A percentile compares a stretch with the other conserved stretches of the same genome.
Evolutionary conservation across 2,113 vertebrate species (phyloP).

Genomic region (Nannobrachium achirus): DNA sequence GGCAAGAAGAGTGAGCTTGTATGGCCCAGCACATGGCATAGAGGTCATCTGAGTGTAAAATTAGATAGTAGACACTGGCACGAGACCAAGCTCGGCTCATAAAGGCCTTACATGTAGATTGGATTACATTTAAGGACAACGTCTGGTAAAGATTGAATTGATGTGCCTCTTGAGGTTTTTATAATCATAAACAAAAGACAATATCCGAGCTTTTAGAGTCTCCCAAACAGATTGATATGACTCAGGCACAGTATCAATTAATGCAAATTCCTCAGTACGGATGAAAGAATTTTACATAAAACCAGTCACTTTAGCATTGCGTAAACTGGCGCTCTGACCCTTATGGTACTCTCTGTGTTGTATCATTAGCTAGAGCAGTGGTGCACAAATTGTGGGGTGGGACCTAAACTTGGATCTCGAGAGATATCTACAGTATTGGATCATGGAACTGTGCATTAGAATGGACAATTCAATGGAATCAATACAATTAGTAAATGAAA

Average conservation of each 20-base stretch:
- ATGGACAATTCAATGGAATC: too few relatives aligned
- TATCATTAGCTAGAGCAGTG: too few relatives aligned
- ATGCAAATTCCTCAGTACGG: not conserved
- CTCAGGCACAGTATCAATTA: conserved; percentile 17
- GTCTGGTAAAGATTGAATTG: conserved; percentile 41
- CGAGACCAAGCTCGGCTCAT: conserved; percentile 54
- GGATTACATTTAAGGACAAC: conserved; percentile 29
- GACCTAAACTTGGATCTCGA: too few relatives aligned
- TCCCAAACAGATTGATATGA: conserved; percentile 23
- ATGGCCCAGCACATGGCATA: conserved; percentile 33
- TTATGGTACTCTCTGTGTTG: too few relatives aligned
- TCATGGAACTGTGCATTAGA: too few relatives aligned
- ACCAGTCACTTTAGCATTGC: conserved; percentile 4
- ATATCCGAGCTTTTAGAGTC: conserved; percentile 16
- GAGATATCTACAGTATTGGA: too few relatives aligned
- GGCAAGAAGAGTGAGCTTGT: conserved; percentile 48
- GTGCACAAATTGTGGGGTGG: too few relatives aligned
- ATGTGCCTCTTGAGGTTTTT: conserved; percentile 56
- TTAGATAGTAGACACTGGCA: conserved; percentile 51
- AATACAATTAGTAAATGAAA: too few relatives aligned
- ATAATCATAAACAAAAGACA: conserved; percentile 24
- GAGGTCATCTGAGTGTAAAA: conserved; percentile 29
- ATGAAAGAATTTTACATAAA: conserved; percentile 9
- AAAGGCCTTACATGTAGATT: conserved; percentile 55
- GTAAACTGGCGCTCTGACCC: conserved; percentile 6